phyloP scores from a whole-genome alignment of 2,797 vertebrate genomes.

The Scleropages formosus region DNA sequence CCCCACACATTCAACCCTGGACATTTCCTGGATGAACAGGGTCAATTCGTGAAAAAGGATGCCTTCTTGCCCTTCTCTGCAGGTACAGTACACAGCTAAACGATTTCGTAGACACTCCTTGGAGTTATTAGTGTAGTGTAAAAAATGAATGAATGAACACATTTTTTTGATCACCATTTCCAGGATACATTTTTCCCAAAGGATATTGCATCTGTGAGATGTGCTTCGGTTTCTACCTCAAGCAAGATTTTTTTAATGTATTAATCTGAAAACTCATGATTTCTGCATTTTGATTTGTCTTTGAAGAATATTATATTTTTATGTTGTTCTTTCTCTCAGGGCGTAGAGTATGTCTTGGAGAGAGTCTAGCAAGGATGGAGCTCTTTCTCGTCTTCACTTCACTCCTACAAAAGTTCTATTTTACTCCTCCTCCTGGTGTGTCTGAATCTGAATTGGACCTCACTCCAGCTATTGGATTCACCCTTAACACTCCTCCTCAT shows the following conservation, averaged over 20 bases:
- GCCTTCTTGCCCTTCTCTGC: constrained; percentile 66
- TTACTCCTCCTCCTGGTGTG: neutral
- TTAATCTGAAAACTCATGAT: neutral
- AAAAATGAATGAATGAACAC: too few relatives aligned
- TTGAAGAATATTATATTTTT: too few relatives aligned
- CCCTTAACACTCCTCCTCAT: neutral
- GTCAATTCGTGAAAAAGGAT: constrained; percentile 53
- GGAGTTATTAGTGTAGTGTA: too few relatives aligned
- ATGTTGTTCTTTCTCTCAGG: constrained; percentile 37
- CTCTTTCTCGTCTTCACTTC: constrained; percentile 50
- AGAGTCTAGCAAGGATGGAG: constrained; percentile 50
- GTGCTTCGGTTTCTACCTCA: too few relatives aligned
- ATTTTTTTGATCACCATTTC: too few relatives aligned
- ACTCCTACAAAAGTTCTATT: constrained; percentile 35
- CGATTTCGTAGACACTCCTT: too few relatives aligned
- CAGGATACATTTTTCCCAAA: too few relatives aligned
- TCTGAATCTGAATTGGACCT: neutral
- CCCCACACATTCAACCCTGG: constrained; percentile 60
- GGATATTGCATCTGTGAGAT: too few relatives aligned
- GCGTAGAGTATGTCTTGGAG: constrained; percentile 45
- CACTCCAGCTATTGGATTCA: neutral
- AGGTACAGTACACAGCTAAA: constrained; percentile 52
- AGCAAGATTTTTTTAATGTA: too few relatives aligned
- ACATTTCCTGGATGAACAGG: constrained; percentile 62
- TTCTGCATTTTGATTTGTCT: neutral